Conservation (phyloP, 2,888 invertebrate species). For the Melangyna quadrimaculata region DNA sequence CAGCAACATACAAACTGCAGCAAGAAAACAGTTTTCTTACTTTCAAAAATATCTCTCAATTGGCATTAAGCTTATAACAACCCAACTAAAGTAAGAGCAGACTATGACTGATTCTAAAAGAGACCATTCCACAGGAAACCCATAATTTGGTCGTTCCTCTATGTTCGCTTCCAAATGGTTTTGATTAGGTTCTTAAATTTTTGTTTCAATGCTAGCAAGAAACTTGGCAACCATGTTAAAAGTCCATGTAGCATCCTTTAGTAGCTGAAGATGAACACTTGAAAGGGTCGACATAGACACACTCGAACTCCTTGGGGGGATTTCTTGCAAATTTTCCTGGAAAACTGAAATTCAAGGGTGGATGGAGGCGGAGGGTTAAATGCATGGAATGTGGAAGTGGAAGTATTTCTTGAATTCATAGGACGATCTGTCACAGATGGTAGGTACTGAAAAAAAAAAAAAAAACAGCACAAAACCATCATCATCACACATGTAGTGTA, state of each 20-base stretch:
- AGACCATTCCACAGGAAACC: too few relatives aligned
- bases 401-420: conserved; percentile 54
- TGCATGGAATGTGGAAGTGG: conserved; percentile 44
- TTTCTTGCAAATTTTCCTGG: conserved; percentile 53
- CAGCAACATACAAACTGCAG: too few relatives aligned
- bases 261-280: conserved; percentile 16
- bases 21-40: too few relatives aligned
- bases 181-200: too few relatives aligned
- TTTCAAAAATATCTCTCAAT: too few relatives aligned
- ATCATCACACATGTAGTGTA: conserved; percentile 21
- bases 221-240: conserved; percentile 6
- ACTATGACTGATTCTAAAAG: too few relatives aligned
- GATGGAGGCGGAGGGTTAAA: not conserved
- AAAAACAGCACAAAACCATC: not conserved
- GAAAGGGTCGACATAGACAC: conserved; percentile 32
- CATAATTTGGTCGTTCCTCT: too few relatives aligned
- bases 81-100: too few relatives aligned
- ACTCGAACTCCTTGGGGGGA: conserved; percentile 63
- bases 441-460: not conserved
- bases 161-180: too few relatives aligned
- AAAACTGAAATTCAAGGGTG: conserved; percentile 27
- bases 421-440: conserved; percentile 65
- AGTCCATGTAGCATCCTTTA: conserved; percentile 40
- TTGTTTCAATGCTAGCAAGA: not conserved
- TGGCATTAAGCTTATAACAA: too few relatives aligned